Evolutionary conservation across 2,888 invertebrate genomes (phyloP).

Genomic region (Xestia c-nigrum): DNA sequence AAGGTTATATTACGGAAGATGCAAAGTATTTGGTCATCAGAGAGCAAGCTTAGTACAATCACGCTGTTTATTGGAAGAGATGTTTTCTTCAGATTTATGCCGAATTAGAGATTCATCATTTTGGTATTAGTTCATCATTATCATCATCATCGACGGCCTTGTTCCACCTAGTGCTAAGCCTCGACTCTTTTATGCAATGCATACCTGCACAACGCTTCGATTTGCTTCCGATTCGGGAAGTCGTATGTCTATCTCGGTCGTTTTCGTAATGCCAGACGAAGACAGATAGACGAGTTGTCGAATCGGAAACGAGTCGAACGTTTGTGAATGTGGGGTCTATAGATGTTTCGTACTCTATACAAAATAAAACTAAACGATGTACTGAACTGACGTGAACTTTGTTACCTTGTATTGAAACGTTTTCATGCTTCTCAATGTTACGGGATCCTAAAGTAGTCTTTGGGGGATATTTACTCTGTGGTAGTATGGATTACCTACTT

Average conservation of each 20-base stretch:
- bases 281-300: too few relatives aligned
- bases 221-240: too few relatives aligned
- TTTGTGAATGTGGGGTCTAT: too few relatives aligned
- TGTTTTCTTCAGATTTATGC: background rate
- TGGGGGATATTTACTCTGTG: conserved; percentile 6
- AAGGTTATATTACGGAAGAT: conserved; percentile 55
- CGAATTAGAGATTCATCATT: background rate
- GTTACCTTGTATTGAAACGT: background rate
- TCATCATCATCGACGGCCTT: background rate
- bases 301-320: too few relatives aligned
- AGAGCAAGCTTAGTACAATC: background rate
- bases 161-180: background rate
- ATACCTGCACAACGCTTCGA: too few relatives aligned
- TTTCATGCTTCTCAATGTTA: background rate
- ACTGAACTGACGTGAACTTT: too few relatives aligned
- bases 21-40: conserved; percentile 3
- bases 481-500: conserved; percentile 10
- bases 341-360: too few relatives aligned
- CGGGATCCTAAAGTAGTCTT: background rate
- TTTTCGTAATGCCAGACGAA: too few relatives aligned
- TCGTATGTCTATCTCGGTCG: too few relatives aligned
- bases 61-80: background rate
- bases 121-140: background rate
- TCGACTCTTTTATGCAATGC: background rate
- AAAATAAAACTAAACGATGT: background rate